A percentile compares a stretch with the other conserved stretches of the same genome.
These are phyloP conservation scores for Cantharis flavilabris DNA, from an alignment of 2,888 invertebrate genomes.

Conservation along the genomic window DNA sequence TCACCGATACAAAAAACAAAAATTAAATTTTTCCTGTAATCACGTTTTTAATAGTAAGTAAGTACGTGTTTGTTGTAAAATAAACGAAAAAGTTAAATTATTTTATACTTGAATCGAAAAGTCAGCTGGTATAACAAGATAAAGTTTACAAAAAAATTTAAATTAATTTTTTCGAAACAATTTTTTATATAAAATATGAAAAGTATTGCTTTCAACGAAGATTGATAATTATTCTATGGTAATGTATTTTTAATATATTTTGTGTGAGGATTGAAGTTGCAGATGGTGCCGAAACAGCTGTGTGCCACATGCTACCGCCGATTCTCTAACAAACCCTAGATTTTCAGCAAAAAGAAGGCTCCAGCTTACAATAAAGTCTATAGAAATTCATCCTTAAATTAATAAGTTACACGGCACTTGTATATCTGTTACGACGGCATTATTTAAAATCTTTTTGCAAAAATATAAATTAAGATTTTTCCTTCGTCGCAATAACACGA, in stretches of 20 bases:
- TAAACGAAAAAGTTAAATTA: background rate
- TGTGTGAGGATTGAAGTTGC: conserved; percentile 47
- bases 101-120: background rate
- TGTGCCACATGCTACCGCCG: conserved; percentile 41
- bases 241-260: conserved; percentile 52
- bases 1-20: background rate
- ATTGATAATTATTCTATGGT: conserved; percentile 46
- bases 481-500: no score
- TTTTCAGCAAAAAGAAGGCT: conserved; percentile 25
- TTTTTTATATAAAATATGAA: background rate
- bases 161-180: background rate
- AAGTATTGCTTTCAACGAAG: conserved; percentile 7
- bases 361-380: background rate
- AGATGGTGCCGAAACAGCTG: conserved; percentile 44
- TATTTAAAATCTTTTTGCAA: background rate
- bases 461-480: background rate
- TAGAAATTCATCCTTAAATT: background rate
- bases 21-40: background rate
- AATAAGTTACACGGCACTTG: background rate
- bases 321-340: conserved; percentile 30
- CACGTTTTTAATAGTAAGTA: background rate
- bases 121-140: background rate
- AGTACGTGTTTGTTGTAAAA: background rate
- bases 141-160: background rate
- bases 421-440: background rate